A percentile compares a stretch with the other conserved stretches of the same genome.
Evolutionary conservation across 2,797 vertebrate species (phyloP).

Genomic region (Malacoctenus gilli): DNA sequence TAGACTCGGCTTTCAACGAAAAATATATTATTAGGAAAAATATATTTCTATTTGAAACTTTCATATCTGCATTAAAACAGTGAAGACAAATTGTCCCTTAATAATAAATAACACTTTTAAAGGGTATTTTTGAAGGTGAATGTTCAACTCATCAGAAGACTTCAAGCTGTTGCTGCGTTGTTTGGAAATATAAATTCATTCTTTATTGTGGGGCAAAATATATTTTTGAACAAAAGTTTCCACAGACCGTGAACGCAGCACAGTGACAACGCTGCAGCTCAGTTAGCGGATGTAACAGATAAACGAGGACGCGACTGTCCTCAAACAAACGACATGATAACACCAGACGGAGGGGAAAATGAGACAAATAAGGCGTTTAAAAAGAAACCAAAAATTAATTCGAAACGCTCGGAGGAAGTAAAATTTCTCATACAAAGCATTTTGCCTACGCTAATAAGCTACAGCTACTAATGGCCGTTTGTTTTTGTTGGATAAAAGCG

Average conservation of each 20-base stretch:
- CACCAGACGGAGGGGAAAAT: conserved; percentile 34
- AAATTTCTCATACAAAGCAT: conserved; percentile 56
- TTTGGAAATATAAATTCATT: conserved; percentile 72
- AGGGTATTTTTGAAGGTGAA: too few species aligned
- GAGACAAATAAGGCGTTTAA: conserved; percentile 49
- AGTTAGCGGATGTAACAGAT: conserved; percentile 10
- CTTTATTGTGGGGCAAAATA: conserved; percentile 68
- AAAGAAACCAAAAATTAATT: conserved; percentile 51
- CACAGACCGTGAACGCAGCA: conserved; percentile 27
- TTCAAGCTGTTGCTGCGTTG: conserved; percentile 22
- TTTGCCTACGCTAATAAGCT: conserved; percentile 66
- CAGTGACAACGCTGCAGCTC: conserved; percentile 24
- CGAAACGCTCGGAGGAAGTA: conserved; percentile 52
- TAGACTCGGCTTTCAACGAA: too few species aligned
- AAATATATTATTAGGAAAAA: too few species aligned
- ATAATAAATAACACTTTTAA: too few species aligned
- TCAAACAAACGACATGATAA: conserved; percentile 27
- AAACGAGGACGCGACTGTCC: background rate
- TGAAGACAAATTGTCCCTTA: too few species aligned
- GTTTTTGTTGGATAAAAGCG: conserved; percentile 47
- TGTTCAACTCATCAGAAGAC: too few species aligned
- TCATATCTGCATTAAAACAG: too few species aligned
- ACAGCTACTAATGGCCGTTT: conserved; percentile 69
- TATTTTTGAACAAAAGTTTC: conserved; percentile 48
- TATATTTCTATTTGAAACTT: too few species aligned